Evolutionary conservation across 2,888 invertebrate genomes (phyloP), one percentile per base, ranked within the genome.

Genomic region (Penaeus monodon): DNA sequence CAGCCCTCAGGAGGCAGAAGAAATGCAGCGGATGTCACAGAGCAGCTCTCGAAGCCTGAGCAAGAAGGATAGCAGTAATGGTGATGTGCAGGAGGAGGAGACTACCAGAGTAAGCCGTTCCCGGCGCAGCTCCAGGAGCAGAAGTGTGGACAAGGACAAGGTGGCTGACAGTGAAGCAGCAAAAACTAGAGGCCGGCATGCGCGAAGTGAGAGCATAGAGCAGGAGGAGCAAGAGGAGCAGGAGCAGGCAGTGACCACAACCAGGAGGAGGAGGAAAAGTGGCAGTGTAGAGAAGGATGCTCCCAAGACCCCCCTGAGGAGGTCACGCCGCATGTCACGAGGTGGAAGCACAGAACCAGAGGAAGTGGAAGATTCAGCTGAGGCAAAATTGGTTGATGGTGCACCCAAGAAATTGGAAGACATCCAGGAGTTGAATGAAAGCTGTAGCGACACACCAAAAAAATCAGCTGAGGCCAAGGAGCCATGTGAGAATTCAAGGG

Each of bases 41-140:
- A 82, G 82, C 22, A 74, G 73, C 64, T 33, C 84, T 38, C 78
- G 33, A 63, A 38, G 81, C 10, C n/a, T 27, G 17, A 24, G 74
- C 24, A 68, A 70, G n/a, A 68, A 76, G 33, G 81, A 86, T 24
- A 82, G 78, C 29, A 78, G 77, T 64, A 86, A 88, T 74, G 81
- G 83, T 38, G 81, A 84, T 22, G 44, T 76, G 64, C 73, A 88
- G 27, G 80, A 84, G 29, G 84, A 77, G 27, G 84, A 80, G 29
- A 78, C 10, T 24, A 66, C 17, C 10, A 81, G 24, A 22, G 44
- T 70, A 1, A 80, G 83, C 24, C 29, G 70, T 2, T 33, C 81
- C 8, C 79, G 88, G 33, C 74, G 84, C 29, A 77, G 82, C 64
- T 84, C 89, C 68, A 84, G 89, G 29, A 83, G 89, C 64, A 76